Conservation (phyloP, 1,140 invertebrate species). For the Drosophila erecta region DNA sequence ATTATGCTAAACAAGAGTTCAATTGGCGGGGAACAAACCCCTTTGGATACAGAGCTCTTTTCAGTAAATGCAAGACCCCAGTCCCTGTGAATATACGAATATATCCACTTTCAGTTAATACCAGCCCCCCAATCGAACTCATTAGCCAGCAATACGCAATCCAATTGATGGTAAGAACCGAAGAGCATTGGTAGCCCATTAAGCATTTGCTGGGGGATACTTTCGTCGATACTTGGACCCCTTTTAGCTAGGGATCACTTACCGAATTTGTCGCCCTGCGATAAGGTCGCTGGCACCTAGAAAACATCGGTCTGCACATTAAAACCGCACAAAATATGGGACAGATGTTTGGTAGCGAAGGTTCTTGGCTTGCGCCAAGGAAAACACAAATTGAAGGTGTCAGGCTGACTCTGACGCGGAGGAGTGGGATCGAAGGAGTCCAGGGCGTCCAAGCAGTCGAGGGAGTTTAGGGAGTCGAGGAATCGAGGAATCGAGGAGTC, state of each 20-base stretch:
- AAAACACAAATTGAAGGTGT: slow-evolving; percentile 76
- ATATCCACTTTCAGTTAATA: neutral
- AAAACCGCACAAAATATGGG: slow-evolving; percentile 80
- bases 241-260: slow-evolving; percentile 54
- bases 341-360: slow-evolving; percentile 66
- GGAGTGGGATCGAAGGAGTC: slow-evolving; percentile 31
- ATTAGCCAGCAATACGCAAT: slow-evolving; percentile 26
- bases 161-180: slow-evolving; percentile 14
- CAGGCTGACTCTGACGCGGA: slow-evolving; percentile 55
- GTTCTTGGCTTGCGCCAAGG: slow-evolving; percentile 75
- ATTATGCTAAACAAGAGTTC: slow-evolving; percentile 64
- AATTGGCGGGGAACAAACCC: slow-evolving; percentile 35
- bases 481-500: neutral
- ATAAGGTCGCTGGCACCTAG: slow-evolving; percentile 53
- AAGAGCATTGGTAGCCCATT: slow-evolving; percentile 18
- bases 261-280: slow-evolving; percentile 65
- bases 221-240: slow-evolving; percentile 16
- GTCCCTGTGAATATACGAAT: slow-evolving; percentile 2
- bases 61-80: slow-evolving; percentile 5
- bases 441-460: slow-evolving; percentile 5
- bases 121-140: slow-evolving; percentile 32
- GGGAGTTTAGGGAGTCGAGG: neutral
- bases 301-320: slow-evolving; percentile 54
- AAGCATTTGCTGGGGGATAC: slow-evolving; percentile 25
- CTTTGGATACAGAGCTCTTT: slow-evolving; percentile 3